Evolutionary conservation across 1,140 invertebrate species (phyloP).

Genomic region (Eumeta japonica): DNA sequence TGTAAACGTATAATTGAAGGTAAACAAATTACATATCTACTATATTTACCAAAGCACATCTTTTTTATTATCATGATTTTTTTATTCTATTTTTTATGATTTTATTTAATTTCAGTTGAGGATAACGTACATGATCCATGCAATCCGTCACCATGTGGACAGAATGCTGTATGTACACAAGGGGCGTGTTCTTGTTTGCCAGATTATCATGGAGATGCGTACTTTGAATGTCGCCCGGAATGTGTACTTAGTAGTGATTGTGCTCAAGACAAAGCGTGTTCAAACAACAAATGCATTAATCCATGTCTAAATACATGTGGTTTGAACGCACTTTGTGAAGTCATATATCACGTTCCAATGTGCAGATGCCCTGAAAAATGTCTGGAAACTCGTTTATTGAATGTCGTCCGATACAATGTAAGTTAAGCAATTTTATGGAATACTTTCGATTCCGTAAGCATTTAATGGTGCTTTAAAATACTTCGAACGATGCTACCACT

Average conservation of each 20-base stretch:
- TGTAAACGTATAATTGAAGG: too few species aligned
- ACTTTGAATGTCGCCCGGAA: conserved; percentile 63
- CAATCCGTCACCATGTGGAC: conserved; percentile 70
- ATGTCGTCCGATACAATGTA: conserved; percentile 62
- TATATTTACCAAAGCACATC: too few species aligned
- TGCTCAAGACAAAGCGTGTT: conserved; percentile 60
- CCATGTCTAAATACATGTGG: conserved; percentile 67
- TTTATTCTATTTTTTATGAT: conserved; percentile 17
- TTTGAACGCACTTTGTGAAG: conserved; percentile 68
- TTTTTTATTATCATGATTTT: conserved; percentile 21
- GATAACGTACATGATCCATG: conserved; percentile 63
- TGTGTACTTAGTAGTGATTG: conserved; percentile 65
- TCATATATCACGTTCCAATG: conserved; percentile 66
- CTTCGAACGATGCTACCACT: too few species aligned
- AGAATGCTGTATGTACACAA: conserved; percentile 66
- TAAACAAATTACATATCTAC: too few species aligned
- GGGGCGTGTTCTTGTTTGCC: conserved; percentile 66
- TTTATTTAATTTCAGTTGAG: conserved; percentile 9
- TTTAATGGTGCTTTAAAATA: too few species aligned
- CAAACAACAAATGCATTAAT: conserved; percentile 62
- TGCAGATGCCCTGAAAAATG: conserved; percentile 65
- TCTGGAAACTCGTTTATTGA: conserved; percentile 73
- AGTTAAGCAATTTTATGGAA: conserved; percentile 11
- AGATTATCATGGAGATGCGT: conserved; percentile 63
- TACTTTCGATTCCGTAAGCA: too few species aligned